These are phyloP conservation scores for Cydia fagiglandana DNA, from an alignment of 1,140 invertebrate species.

Conservation along the genomic window DNA sequence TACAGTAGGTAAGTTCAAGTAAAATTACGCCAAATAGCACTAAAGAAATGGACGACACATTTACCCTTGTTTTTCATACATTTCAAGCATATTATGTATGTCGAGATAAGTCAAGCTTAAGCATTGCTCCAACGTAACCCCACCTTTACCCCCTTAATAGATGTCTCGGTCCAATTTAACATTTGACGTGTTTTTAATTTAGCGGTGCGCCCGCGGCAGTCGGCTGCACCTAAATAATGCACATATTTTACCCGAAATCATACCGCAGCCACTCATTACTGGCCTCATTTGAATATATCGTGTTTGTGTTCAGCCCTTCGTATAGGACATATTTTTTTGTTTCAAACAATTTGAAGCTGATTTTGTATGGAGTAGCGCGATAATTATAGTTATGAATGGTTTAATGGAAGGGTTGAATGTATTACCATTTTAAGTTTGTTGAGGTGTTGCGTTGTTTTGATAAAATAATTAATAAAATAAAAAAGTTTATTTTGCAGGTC, in stretches of 20 bases:
- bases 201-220: slow-evolving; percentile 72
- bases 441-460: not conserved
- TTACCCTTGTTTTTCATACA: too few species aligned
- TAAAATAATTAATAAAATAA: not conserved
- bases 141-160: slow-evolving; percentile 69
- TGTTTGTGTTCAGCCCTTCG: slow-evolving; percentile 23
- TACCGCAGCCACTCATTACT: slow-evolving; percentile 68
- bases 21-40: too few species aligned
- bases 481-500: too few species aligned
- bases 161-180: slow-evolving; percentile 78
- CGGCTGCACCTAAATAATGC: slow-evolving; percentile 72
- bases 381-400: slow-evolving; percentile 24
- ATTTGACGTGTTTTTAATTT: slow-evolving; percentile 79
- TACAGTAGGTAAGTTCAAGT: too few species aligned
- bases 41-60: too few species aligned
- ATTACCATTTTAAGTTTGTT: not conserved
- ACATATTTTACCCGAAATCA: slow-evolving; percentile 73
- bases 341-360: slow-evolving; percentile 7
- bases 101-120: not conserved
- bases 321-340: slow-evolving; percentile 30
- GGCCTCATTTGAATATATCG: slow-evolving; percentile 67
- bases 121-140: slow-evolving; percentile 39
- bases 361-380: slow-evolving; percentile 30
- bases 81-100: too few species aligned
- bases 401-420: not conserved